These are phyloP conservation scores for Acanthoscelides obtectus DNA, from an alignment of 2,888 invertebrate genomes.

Conservation along the genomic window DNA sequence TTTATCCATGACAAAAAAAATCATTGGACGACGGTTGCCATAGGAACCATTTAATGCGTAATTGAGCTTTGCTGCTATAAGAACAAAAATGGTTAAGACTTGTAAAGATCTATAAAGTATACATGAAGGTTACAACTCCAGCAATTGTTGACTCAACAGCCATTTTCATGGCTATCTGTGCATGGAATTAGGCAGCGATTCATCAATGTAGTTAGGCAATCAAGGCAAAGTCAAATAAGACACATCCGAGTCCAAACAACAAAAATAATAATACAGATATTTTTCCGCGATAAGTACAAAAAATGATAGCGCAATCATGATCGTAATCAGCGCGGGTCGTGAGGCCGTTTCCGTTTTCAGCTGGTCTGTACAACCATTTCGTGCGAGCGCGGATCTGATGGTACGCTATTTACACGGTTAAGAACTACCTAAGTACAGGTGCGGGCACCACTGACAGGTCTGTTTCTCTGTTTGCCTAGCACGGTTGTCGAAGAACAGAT, in stretches of 20 bases:
- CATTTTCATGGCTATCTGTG: too few relatives aligned
- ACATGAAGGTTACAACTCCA: too few relatives aligned
- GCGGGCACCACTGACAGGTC: constrained; percentile 2
- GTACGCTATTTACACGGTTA: constrained; percentile 4
- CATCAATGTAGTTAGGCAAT: neutral
- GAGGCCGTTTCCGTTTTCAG: neutral
- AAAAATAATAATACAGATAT: neutral
- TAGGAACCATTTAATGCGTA: too few relatives aligned
- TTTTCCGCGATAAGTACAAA: neutral
- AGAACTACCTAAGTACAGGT: constrained; percentile 2
- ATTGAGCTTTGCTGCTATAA: too few relatives aligned
- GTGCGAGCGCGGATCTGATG: constrained; percentile 11
- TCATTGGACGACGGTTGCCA: too few relatives aligned
- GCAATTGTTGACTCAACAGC: too few relatives aligned
- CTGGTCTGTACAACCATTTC: constrained; percentile 6
- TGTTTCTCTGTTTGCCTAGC: constrained; percentile 7
- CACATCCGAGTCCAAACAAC: neutral
- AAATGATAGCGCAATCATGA: neutral
- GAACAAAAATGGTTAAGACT: too few relatives aligned
- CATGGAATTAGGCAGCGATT: too few relatives aligned
- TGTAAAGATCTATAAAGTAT: too few relatives aligned
- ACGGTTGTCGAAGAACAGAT: neutral
- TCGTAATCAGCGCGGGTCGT: neutral
- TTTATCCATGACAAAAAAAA: too few relatives aligned
- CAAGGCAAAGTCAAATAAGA: neutral